Evolutionary conservation across 1,140 invertebrate species (phyloP).

Genomic region (Lordiphosa collinella): DNA sequence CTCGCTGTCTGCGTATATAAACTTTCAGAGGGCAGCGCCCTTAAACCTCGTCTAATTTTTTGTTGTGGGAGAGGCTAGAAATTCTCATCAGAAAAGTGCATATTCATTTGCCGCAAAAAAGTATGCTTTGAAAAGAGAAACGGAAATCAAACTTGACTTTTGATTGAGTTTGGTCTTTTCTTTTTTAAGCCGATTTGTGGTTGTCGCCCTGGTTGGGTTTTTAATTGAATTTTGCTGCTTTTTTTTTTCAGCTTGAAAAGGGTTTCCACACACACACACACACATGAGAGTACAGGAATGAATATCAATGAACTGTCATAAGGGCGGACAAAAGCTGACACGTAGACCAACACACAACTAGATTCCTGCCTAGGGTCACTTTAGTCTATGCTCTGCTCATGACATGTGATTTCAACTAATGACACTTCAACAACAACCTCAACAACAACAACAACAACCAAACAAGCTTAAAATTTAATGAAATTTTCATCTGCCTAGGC

Average conservation of each 20-base stretch:
- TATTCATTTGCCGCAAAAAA: constrained; percentile 15
- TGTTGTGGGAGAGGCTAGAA: constrained; percentile 14
- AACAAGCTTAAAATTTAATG: constrained; percentile 54
- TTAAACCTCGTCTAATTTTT: constrained; percentile 55
- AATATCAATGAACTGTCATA: constrained; percentile 76
- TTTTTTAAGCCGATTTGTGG: constrained; percentile 57
- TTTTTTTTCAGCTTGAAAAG: constrained; percentile 3
- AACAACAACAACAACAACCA: constrained; percentile 6
- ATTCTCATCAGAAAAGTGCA: constrained; percentile 16
- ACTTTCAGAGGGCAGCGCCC: constrained; percentile 6
- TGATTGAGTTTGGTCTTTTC: constrained; percentile 41
- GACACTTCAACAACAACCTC: constrained; percentile 48
- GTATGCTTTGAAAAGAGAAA: constrained; percentile 49
- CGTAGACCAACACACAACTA: constrained; percentile 58
- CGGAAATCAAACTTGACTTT: constrained; percentile 63
- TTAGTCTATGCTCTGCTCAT: constrained; percentile 57
- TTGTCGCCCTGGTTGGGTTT: constrained; percentile 29
- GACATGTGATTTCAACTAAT: constrained; percentile 76
- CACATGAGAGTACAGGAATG: no score
- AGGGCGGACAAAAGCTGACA: constrained; percentile 54
- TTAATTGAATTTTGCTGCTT: constrained; percentile 52
- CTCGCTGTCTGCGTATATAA: constrained; percentile 62
- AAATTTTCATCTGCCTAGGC: constrained; percentile 49
- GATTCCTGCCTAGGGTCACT: constrained; percentile 12
- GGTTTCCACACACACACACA: constrained; percentile 6